Conservation (phyloP, 1,140 invertebrate genomes). For the Drosophila pseudoananassae region DNA sequence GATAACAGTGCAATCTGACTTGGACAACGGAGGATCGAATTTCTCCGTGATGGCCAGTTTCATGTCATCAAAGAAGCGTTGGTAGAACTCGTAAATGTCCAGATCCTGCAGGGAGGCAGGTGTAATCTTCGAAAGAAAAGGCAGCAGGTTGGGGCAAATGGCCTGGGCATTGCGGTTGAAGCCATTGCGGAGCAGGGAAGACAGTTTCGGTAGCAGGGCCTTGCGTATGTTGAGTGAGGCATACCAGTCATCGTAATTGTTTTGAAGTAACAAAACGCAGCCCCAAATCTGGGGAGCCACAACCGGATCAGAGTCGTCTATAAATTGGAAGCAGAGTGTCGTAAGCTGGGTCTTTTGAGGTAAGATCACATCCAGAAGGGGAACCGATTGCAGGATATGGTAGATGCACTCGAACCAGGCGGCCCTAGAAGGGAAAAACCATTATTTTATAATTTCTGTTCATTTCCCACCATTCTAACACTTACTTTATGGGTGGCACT, state of each 20-base stretch:
- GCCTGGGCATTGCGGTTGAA: slow-evolving; percentile 89
- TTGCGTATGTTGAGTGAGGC: slow-evolving; percentile 88
- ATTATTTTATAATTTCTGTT: neutral
- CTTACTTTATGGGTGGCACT: slow-evolving; percentile 84
- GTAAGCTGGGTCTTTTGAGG: slow-evolving; percentile 86
- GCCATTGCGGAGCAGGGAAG: slow-evolving; percentile 87
- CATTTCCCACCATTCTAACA: neutral
- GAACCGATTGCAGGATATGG: slow-evolving; percentile 86
- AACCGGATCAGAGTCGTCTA: slow-evolving; percentile 89
- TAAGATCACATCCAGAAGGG: slow-evolving; percentile 82
- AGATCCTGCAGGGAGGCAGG: slow-evolving; percentile 81
- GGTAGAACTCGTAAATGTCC: slow-evolving; percentile 86
- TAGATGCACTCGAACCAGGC: slow-evolving; percentile 89
- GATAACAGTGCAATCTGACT: slow-evolving; percentile 87
- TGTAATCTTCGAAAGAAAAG: slow-evolving; percentile 89
- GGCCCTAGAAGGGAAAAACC: slow-evolving; percentile 58
- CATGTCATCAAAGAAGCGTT: slow-evolving; percentile 89
- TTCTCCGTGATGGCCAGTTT: slow-evolving; percentile 46
- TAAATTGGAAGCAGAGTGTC: slow-evolving; percentile 87
- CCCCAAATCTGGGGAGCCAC: slow-evolving; percentile 89
- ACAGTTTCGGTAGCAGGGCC: slow-evolving; percentile 89
- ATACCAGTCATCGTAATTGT: slow-evolving; percentile 77
- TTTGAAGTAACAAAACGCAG: slow-evolving; percentile 71
- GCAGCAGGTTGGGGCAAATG: slow-evolving; percentile 90
- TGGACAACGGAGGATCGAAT: slow-evolving; percentile 58